Evolutionary conservation across 2,113 vertebrate genomes (phyloP).

Genomic region (Propithecus coquereli): DNA sequence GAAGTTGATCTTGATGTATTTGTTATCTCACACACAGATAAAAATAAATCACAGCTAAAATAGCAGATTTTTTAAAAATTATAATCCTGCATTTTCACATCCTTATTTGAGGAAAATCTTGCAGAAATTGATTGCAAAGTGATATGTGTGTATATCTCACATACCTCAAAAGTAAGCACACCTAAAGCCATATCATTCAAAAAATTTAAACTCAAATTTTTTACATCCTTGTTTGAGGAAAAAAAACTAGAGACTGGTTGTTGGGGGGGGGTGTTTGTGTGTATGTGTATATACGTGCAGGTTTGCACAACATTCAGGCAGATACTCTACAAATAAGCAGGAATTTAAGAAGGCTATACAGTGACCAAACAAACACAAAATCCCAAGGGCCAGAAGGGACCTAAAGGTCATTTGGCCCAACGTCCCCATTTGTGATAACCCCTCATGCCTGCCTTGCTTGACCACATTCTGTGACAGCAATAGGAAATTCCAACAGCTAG

Average conservation of each 20-base stretch:
- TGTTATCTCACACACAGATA: constrained; percentile 7
- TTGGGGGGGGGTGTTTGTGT: not conserved
- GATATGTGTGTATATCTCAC: not conserved
- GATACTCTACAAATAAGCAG: not conserved
- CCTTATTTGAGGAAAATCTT: constrained; percentile 4
- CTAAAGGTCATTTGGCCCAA: not conserved
- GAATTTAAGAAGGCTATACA: not conserved
- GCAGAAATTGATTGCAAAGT: not conserved
- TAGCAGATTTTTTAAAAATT: not conserved
- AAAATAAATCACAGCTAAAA: not conserved
- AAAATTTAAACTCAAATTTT: not conserved
- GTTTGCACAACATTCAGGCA: not conserved
- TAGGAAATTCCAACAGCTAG: not conserved
- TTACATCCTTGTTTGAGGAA: not conserved
- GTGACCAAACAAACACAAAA: not conserved
- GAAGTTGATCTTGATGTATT: not conserved
- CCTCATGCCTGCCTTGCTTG: not conserved
- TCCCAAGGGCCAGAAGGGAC: not conserved
- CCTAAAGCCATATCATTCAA: not conserved
- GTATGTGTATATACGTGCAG: rapidly evolving
- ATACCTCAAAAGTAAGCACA: not conserved
- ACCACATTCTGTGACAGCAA: not conserved
- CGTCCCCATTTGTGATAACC: not conserved
- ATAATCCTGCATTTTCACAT: not conserved
- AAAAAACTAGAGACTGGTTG: not conserved